Evolutionary conservation across 2,888 invertebrate genomes (phyloP), one percentile per base, ranked within the genome.

Genomic region (Notocelia uddmanniana): DNA sequence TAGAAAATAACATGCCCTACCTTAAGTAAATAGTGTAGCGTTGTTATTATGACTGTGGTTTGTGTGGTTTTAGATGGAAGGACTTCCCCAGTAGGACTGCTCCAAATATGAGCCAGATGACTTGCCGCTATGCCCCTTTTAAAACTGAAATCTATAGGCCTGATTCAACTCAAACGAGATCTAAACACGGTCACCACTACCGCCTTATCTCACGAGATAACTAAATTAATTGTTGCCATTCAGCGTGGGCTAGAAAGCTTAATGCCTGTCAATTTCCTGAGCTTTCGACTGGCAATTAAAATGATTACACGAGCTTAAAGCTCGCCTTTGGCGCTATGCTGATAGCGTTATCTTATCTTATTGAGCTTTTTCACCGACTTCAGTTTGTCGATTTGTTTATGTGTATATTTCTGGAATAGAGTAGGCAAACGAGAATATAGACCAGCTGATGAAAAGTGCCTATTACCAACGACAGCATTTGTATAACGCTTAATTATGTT

Each of bases 191-290:
- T 18, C 55, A 60, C 45, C n/a, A 8, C 45, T 3, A 45, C n/a
- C n/a, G n/a, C 18, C 63, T 71, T 71, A 71, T 71, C 70, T 66
- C 66, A 18, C 13, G 9, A 69, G 69, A 69, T 63, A 48, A 71
- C 54, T 34, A 45, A 67, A 71, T 71, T 67, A 67, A 71, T 67
- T 60, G 54, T 45, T 18, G 59, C 57, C 57, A 50, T 64, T 69
- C 45, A 48, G 8, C 3, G 50, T 21, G 41, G 41, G 54, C 45
- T 71, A 71, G 71, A 71, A 71, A 71, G 71, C 60, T 64, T 71
- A 71, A 71, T 69, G 66, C 52, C 9, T 69, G 70, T 66, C 66
- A 59, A 66, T 70, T 70, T 66, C 59, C 70, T 69, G 55, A 57
- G 69, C 63, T 64, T 70, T 70, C 52, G 37, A 41, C 23, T 23